Conservation (phyloP, 2,797 vertebrate genomes). For the Buphagus erythrorhynchus region DNA sequence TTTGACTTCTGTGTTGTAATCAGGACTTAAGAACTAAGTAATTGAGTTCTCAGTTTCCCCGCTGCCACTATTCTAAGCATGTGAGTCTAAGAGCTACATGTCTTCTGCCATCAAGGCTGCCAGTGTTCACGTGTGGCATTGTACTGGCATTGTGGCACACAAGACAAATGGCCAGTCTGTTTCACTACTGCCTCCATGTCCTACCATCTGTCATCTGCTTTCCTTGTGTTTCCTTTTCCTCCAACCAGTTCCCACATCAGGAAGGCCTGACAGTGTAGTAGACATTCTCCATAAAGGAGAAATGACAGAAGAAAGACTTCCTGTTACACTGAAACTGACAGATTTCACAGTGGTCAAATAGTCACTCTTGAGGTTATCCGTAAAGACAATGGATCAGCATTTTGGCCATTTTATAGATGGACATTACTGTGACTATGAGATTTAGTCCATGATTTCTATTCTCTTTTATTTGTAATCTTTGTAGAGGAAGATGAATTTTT, state of each 20-base stretch:
- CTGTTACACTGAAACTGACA: background rate
- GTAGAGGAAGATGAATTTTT: background rate
- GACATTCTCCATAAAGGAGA: background rate
- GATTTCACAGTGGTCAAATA: background rate
- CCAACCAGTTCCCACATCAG: background rate
- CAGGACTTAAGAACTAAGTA: background rate
- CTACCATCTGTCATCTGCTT: background rate
- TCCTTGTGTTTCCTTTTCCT: background rate
- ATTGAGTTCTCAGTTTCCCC: background rate
- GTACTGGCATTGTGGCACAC: background rate
- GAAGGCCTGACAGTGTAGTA: background rate
- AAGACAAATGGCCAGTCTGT: background rate
- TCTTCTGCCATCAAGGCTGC: background rate
- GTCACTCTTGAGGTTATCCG: rapidly evolving
- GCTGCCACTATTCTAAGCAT: background rate
- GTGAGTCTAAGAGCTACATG: background rate
- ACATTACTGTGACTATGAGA: background rate
- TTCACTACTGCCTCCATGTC: background rate
- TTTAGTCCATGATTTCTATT: background rate
- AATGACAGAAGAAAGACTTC: background rate
- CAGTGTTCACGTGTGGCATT: background rate
- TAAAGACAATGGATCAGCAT: background rate
- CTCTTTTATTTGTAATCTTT: background rate
- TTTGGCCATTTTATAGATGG: background rate
- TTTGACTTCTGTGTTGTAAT: background rate